These are phyloP conservation scores for Perca fluviatilis DNA, from an alignment of 2,113 vertebrate genomes.

Conservation along the genomic window DNA sequence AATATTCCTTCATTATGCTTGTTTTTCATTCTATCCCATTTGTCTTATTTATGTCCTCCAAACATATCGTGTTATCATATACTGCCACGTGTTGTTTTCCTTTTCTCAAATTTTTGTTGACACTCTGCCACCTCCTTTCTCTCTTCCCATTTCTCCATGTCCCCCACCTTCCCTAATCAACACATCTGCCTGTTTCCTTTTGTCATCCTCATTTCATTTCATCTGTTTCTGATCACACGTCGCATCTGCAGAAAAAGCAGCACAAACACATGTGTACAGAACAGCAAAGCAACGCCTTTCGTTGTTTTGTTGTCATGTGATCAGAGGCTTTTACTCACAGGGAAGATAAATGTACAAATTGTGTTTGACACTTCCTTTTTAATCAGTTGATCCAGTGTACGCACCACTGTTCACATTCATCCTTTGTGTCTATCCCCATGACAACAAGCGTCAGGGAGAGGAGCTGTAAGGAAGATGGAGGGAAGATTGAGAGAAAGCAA, in stretches of 20 bases:
- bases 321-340: background rate
- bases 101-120: conserved; percentile 4
- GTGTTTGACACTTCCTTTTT: background rate
- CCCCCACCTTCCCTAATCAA: conserved; percentile 53
- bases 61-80: conserved; percentile 19
- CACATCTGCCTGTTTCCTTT: conserved; percentile 51
- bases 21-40: background rate
- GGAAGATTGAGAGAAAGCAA: conserved; percentile 74
- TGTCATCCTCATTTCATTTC: conserved; percentile 29
- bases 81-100: conserved; percentile 11
- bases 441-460: conserved; percentile 53
- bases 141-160: background rate
- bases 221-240: conserved; percentile 51
- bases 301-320: background rate
- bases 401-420: conserved; percentile 27
- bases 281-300: background rate
- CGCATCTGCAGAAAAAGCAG: conserved; percentile 1
- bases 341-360: conserved; percentile 6
- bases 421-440: conserved; percentile 66
- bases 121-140: conserved; percentile 17
- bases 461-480: conserved; percentile 41
- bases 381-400: conserved; percentile 18
- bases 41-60: background rate
- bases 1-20: background rate
- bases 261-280: background rate